Evolutionary conservation across 2,113 vertebrate genomes (phyloP).

Genomic region (Numenius arquata): DNA sequence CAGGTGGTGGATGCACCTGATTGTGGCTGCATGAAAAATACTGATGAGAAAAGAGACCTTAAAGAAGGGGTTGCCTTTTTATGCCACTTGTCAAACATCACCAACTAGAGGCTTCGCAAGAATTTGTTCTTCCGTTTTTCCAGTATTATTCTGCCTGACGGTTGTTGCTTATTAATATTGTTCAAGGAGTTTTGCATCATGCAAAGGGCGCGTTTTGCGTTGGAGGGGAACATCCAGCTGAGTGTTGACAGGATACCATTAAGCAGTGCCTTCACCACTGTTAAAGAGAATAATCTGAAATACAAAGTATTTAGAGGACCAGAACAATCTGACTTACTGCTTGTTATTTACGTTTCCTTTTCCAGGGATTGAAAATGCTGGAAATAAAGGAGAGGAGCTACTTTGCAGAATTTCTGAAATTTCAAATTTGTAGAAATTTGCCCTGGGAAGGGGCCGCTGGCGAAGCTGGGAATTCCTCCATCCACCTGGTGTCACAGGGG

Average conservation of each 20-base stretch:
- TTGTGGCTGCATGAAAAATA: not conserved
- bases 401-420: not conserved
- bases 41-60: not conserved
- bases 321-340: not conserved
- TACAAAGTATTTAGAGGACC: not conserved
- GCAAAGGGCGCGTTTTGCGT: not conserved
- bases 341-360: not conserved
- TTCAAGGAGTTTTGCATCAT: not conserved
- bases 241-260: not conserved
- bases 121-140: not conserved
- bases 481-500: not conserved
- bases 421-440: not conserved
- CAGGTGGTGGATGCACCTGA: rapidly evolving
- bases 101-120: not conserved
- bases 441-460: not conserved
- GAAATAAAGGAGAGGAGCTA: not conserved
- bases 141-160: not conserved
- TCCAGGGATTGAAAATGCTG: not conserved
- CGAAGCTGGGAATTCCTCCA: rapidly evolving
- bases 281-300: not conserved
- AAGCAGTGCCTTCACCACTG: not conserved
- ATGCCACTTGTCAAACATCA: too few species aligned
- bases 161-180: not conserved
- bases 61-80: not conserved
- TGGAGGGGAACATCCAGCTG: not conserved